phyloP scores from a whole-genome alignment of 2,797 vertebrate genomes.

The Oreonectes daqikongensis region DNA sequence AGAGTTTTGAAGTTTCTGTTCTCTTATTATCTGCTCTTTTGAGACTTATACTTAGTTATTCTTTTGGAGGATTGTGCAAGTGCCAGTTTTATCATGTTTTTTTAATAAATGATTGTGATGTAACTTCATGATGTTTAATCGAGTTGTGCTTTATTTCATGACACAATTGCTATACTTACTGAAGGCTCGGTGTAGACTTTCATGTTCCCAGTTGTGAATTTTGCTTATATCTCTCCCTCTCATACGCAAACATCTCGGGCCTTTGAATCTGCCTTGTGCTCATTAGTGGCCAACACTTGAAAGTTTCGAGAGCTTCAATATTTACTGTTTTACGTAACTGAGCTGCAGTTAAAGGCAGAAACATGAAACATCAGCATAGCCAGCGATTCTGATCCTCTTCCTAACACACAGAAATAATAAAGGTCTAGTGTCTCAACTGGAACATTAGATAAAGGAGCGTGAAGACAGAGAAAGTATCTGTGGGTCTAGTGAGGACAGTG shows the following conservation, averaged over 20 bases:
- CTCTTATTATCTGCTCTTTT: no score
- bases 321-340: slow-evolving; percentile 44
- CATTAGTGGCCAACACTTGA: slow-evolving; percentile 40
- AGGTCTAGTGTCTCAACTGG: background rate
- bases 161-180: background rate
- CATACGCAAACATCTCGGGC: background rate
- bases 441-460: background rate
- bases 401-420: slow-evolving; percentile 1
- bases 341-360: slow-evolving; percentile 21
- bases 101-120: no score
- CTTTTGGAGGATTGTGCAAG: background rate
- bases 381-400: slow-evolving; percentile 11
- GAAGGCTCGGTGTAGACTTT: background rate
- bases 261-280: slow-evolving; percentile 31
- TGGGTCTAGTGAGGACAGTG: background rate
- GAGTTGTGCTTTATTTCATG: background rate
- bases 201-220: slow-evolving; percentile 3
- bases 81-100: slow-evolving; percentile 1
- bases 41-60: background rate
- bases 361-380: slow-evolving; percentile 17
- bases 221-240: slow-evolving; percentile 9
- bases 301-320: slow-evolving; percentile 33
- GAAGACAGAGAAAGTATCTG: background rate
- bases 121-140: background rate
- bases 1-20: no score